Evolutionary conservation across 2,797 vertebrate genomes (phyloP), one percentile per base, ranked within the genome.

Genomic region (Echeneis naucrates): DNA sequence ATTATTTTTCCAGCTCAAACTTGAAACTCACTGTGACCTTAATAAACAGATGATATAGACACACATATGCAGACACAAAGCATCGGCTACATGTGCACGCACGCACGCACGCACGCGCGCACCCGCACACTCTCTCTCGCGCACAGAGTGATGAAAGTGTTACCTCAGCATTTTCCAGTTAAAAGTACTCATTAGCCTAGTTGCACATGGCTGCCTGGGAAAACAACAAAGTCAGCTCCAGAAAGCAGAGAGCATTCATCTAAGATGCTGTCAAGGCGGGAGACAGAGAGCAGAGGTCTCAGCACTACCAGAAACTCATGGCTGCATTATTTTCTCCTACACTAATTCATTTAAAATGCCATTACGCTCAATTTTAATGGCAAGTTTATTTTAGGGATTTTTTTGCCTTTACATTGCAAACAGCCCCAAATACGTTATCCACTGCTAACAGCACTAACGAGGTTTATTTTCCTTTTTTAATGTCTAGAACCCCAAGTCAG

Each of bases 101-200:
- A 21, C n/a, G n/a, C n/a, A n/a, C n/a, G n/a, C n/a, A n/a, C n/a
- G n/a, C n/a, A n/a, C n/a, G n/a, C n/a, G n/a, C n/a, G n/a, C n/a
- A n/a, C n/a, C n/a, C n/a, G n/a, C n/a, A n/a, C 62, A 67, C 37
- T 32, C 65, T 62, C 52, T 23, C 78, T 50, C 58, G 56, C 70
- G 75, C 73, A 56, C 59, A 75, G 65, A 70, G 77, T 92, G 90
- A 90, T 91, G 91, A 92, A 93, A 93, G 90, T 90, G 87, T 93
- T 92, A 91, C 90, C 89, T 92, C 92, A 93, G 92, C 92, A 89
- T 91, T 93, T 92, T 88, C 88, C 85, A 83, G 88, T 87, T 92
- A 93, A 93, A 93, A 92, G 91, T 93, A 92, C 92, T 93, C 92
- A 93, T 93, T 93, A 93, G 91, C 92, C 92, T 92, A 93, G 92